A percentile compares a stretch with the other conserved stretches of the same genome.
Evolutionary conservation across 2,888 invertebrate genomes (phyloP).

Genomic region (Heliconius erato): DNA sequence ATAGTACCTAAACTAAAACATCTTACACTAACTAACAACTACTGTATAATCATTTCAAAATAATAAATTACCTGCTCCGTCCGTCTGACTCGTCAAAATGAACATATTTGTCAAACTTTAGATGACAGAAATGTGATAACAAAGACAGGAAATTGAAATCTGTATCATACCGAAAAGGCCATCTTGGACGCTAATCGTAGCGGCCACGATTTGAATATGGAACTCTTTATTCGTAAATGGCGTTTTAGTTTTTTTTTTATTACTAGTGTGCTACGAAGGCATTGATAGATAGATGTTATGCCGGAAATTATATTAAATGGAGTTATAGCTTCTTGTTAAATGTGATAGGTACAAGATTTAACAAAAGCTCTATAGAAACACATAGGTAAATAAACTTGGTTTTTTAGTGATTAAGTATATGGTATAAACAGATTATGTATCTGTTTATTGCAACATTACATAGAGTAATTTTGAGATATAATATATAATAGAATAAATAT

Average conservation of each 20-base stretch:
- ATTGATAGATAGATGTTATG: conserved; percentile 66
- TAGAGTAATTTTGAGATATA: not conserved
- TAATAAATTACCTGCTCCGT: conserved; percentile 44
- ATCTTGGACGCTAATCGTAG: conserved; percentile 81
- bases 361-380: not conserved
- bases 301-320: conserved; percentile 65
- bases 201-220: conserved; percentile 79
- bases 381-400: not conserved
- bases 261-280: conserved; percentile 54
- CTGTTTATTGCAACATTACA: not conserved
- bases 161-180: conserved; percentile 83
- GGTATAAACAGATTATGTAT: too few relatives aligned
- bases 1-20: not conserved
- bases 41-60: conserved; percentile 40
- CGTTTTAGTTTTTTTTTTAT: conserved; percentile 61
- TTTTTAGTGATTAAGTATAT: not conserved
- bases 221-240: conserved; percentile 74
- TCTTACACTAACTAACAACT: conserved; percentile 29
- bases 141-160: conserved; percentile 84
- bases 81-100: conserved; percentile 79
- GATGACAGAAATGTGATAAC: conserved; percentile 79
- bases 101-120: conserved; percentile 84
- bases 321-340: conserved; percentile 47
- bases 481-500: too few relatives aligned
- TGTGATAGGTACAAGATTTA: conserved; percentile 13